Evolutionary conservation across 1,140 invertebrate genomes (phyloP).

Genomic region (Matsumurasca onukii): DNA sequence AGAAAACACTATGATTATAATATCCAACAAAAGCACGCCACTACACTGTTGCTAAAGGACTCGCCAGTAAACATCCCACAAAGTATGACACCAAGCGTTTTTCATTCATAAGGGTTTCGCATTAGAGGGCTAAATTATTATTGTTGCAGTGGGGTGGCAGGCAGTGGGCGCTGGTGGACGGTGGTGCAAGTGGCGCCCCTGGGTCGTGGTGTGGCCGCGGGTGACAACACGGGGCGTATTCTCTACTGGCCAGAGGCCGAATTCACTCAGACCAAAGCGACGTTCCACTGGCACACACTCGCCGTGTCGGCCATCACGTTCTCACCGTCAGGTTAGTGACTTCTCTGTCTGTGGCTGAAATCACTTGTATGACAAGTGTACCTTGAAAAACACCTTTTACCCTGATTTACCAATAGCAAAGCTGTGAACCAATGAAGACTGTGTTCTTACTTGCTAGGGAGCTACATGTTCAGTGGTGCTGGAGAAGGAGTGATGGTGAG

Average conservation of each 20-base stretch:
- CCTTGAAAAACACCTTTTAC: too few relatives aligned
- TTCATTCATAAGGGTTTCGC: too few relatives aligned
- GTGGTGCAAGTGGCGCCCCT: slow-evolving; percentile 69
- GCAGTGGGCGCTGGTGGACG: slow-evolving; percentile 56
- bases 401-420: not conserved
- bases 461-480: slow-evolving; percentile 72
- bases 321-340: slow-evolving; percentile 60
- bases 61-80: too few relatives aligned
- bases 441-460: slow-evolving; percentile 54
- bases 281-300: slow-evolving; percentile 80
- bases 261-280: slow-evolving; percentile 50
- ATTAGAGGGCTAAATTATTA: too few relatives aligned
- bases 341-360: not conserved
- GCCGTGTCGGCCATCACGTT: slow-evolving; percentile 69
- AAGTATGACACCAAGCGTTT: too few relatives aligned
- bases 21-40: too few relatives aligned
- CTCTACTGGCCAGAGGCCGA: slow-evolving; percentile 48
- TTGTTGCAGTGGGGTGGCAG: slow-evolving; percentile 37
- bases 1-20: too few relatives aligned
- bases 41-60: too few relatives aligned
- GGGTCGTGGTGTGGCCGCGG: slow-evolving; percentile 66
- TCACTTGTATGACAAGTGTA: too few relatives aligned
- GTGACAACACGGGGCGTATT: slow-evolving; percentile 66
- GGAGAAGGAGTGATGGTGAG: slow-evolving; percentile 78
- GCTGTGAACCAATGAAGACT: not conserved